Evolutionary conservation across 2,113 vertebrate genomes (phyloP), one percentile per base, ranked within the genome.

Genomic region (Nettapus auritus): DNA sequence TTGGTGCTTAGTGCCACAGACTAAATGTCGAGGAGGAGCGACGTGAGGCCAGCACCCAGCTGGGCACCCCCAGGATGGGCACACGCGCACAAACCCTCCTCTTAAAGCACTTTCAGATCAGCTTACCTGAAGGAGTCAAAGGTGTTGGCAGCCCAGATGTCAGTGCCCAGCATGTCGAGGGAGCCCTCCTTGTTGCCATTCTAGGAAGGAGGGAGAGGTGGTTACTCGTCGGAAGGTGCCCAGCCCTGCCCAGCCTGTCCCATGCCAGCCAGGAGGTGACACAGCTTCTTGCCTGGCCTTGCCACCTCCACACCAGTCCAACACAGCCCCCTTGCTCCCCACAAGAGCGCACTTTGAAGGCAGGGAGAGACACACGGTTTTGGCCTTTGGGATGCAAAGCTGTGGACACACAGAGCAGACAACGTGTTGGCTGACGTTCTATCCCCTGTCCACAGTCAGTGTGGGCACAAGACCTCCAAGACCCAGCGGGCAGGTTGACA

Each of bases 121-220:
- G n/a, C 98, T 91, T 98, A 99, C 99, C 99, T 99, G 83, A 98
- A 98, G 46, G 99, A 99, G 57, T 99, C 99, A 52, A 99, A 98
- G 13, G 99, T 99, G 97, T 99, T 99, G 86, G 99, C 99, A 29
- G 99, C 99, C 99, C 99, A 99, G 96, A 99, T 99, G 94, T 99
- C 99, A 0, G 99, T 99, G 50, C 99, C 99, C 96, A 99, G 97
- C 97, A 99, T 99, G 97, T 99, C 99, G 59, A 99, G 97, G 50
- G 98, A 98, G 77, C 71, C 97, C 5, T 99, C 99, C 97, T 98
- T 98, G 98, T 99, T 99, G 92, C 99, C 99, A 60, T 99, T 99
- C 99, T 99, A 93, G 40, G 93, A 97, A 70, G 92, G 40, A 97
- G 25, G 55, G 73, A 94, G 80, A 96, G 60, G 52, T 2, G 14